phyloP scores from a whole-genome alignment of 2,888 invertebrate species.

The Helicoverpa assulta region DNA sequence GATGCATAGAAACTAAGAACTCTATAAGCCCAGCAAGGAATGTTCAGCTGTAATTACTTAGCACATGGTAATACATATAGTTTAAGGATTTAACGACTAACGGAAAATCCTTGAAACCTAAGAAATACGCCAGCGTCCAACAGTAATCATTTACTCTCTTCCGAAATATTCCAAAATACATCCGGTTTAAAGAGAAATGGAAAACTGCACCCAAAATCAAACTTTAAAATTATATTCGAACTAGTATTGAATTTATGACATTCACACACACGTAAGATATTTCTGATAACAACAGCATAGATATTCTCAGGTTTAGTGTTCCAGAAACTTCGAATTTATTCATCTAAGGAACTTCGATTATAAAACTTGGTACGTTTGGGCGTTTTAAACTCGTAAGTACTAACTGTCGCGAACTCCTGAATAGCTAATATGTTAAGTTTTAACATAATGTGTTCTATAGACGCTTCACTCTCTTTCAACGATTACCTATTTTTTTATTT shows the following conservation, averaged over 20 bases:
- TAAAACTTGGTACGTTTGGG: slow-evolving; percentile 38
- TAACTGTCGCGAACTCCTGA: slow-evolving; percentile 19
- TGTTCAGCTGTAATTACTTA: too few relatives aligned
- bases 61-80: too few relatives aligned
- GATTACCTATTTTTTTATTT: not conserved
- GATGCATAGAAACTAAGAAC: too few relatives aligned
- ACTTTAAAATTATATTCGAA: slow-evolving; percentile 15
- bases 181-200: not conserved
- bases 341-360: slow-evolving; percentile 36
- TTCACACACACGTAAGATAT: slow-evolving; percentile 16
- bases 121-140: too few relatives aligned
- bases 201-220: not conserved
- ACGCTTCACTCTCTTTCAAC: slow-evolving; percentile 5
- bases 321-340: slow-evolving; percentile 32
- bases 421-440: slow-evolving; percentile 42
- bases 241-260: slow-evolving; percentile 25
- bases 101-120: too few relatives aligned
- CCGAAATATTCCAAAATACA: not conserved
- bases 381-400: slow-evolving; percentile 26
- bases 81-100: too few relatives aligned
- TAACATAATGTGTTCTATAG: slow-evolving; percentile 12
- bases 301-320: slow-evolving; percentile 16
- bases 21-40: too few relatives aligned
- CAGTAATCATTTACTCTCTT: not conserved
- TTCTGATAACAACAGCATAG: not conserved